phyloP scores from a whole-genome alignment of 1,140 invertebrate species.

The Cotesia vestalis region DNA sequence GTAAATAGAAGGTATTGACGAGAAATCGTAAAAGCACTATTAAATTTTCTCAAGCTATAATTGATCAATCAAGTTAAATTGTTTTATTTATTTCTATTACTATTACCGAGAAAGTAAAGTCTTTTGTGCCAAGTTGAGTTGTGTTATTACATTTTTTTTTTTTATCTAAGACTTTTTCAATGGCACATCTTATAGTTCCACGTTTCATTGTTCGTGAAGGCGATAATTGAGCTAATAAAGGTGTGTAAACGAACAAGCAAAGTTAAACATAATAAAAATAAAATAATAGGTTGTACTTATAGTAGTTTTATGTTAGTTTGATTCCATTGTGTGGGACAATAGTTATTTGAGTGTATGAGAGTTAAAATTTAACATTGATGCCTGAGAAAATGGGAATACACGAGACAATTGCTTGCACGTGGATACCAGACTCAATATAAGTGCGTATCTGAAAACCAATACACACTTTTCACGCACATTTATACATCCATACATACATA shows the following conservation, averaged over 20 bases:
- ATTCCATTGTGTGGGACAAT: neutral
- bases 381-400: neutral
- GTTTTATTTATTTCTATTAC: no score
- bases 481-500: neutral
- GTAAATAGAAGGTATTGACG: no score
- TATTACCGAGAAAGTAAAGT: no score
- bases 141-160: no score
- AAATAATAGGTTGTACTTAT: no score
- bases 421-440: slow-evolving; percentile 17
- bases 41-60: no score
- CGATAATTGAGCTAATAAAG: slow-evolving; percentile 63
- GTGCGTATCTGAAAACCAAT: slow-evolving; percentile 21
- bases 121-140: no score
- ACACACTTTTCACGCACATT: neutral
- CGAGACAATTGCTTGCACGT: slow-evolving; percentile 39
- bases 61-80: no score
- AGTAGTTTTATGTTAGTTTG: no score
- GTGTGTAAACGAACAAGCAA: slow-evolving; percentile 46
- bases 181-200: slow-evolving; percentile 35
- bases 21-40: no score
- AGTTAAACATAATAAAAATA: no score
- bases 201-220: slow-evolving; percentile 56
- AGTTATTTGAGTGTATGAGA: slow-evolving; percentile 17
- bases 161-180: no score
- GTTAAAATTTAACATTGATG: neutral